phyloP scores from a whole-genome alignment of 2,888 invertebrate species.

The Melieria crassipennis region DNA sequence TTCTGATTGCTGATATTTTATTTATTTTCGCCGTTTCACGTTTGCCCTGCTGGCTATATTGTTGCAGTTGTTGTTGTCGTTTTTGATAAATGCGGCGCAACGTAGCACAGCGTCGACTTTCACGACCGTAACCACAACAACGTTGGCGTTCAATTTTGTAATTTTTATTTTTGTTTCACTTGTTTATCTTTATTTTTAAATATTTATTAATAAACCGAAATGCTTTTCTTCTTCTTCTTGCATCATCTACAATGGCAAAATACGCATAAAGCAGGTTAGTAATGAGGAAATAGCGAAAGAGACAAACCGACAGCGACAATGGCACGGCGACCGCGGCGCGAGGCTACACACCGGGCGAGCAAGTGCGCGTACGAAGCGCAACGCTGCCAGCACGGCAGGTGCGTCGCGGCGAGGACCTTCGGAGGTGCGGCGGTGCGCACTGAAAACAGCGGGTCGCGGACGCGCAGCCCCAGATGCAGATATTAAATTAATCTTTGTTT shows the following conservation, averaged over 20 bases:
- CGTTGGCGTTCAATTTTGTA: slow-evolving; percentile 6
- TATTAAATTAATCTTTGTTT: too few species aligned
- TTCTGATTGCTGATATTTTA: slow-evolving; percentile 3
- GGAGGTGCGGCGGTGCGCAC: too few species aligned
- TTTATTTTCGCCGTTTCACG: slow-evolving; percentile 9
- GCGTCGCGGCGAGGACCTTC: too few species aligned
- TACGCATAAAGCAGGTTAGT: neutral
- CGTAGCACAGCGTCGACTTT: neutral
- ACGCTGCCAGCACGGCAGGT: too few species aligned
- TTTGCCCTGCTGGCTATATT: slow-evolving; percentile 5
- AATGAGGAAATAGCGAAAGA: too few species aligned
- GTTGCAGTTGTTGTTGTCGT: slow-evolving; percentile 12
- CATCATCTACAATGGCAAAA: neutral
- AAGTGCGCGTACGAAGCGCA: too few species aligned
- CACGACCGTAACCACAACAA: slow-evolving; percentile 7
- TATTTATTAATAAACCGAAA: neutral
- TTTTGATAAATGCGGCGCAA: neutral
- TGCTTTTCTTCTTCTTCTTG: too few species aligned
- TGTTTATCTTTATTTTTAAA: slow-evolving; percentile 6
- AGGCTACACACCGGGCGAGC: too few species aligned
- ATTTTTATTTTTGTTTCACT: slow-evolving; percentile 3
- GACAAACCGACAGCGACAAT: too few species aligned
- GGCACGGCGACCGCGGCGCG: too few species aligned
- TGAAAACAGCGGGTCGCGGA: too few species aligned
- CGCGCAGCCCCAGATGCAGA: too few species aligned